Evolutionary conservation across 2,888 invertebrate species (phyloP).

Genomic region (Calliopum simillimum): DNA sequence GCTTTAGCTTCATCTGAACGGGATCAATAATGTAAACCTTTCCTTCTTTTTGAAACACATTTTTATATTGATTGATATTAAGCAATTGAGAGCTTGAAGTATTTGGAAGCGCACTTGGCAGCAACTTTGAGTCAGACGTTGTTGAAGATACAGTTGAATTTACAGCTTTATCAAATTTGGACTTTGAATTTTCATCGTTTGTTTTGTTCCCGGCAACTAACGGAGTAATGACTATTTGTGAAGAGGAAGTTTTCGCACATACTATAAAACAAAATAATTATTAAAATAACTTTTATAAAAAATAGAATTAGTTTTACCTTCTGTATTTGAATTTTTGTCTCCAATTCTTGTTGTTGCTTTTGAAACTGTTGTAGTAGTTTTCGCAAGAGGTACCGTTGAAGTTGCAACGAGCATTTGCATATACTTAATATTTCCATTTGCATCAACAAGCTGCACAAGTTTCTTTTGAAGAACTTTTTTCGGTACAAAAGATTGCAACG

Average conservation of each 20-base stretch:
- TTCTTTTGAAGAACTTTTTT: conserved; percentile 53
- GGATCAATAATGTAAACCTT: conserved; percentile 66
- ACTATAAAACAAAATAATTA: background rate
- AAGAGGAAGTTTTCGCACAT: conserved; percentile 1
- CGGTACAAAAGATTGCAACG: background rate
- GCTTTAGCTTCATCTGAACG: conserved; percentile 60
- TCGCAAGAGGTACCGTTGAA: conserved; percentile 22
- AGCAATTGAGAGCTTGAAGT: background rate
- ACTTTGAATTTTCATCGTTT: too few species aligned
- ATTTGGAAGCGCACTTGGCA: background rate
- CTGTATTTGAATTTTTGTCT: background rate
- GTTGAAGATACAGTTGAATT: too few species aligned
- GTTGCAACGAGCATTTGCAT: conserved; percentile 54
- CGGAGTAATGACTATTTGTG: background rate
- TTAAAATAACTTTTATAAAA: too few species aligned
- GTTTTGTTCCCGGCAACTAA: too few species aligned
- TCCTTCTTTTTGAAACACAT: conserved; percentile 64
- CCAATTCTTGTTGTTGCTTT: background rate
- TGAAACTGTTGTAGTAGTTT: background rate
- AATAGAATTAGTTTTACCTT: too few species aligned
- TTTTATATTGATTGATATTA: conserved; percentile 40
- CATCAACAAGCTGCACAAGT: conserved; percentile 54
- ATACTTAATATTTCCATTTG: conserved; percentile 54
- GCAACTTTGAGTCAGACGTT: background rate
- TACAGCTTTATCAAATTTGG: too few species aligned